Base-by-base conservation (phyloP, 2,113 vertebrate genomes). In the Climacteris rufus region DNA sequence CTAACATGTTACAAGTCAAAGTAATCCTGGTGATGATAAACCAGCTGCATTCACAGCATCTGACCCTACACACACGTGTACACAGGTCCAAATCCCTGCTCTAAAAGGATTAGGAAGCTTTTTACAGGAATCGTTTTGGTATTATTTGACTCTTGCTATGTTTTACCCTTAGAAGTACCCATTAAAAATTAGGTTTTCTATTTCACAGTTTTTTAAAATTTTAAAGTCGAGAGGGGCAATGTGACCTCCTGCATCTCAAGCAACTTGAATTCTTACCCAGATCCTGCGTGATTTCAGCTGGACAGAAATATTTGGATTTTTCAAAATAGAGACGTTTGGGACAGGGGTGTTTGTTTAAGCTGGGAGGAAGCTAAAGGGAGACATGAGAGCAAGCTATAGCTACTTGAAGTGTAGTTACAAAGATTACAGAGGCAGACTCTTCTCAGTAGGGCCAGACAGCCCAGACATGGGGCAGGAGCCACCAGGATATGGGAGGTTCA, bases 111-210 rank as follows among this genome's bases (percentile, higher is more conserved):
- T 50, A 66, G 20, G 64, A 50, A 7, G 6, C 0, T 30, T 87
- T 71, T 59, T 72, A 9, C 35, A 57, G 13, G 6, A 2, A 54
- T 25, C 24, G 49, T 47, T 77, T 74, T 25, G 33, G 20, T 42
- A 37, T 40, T 70, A 66, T 39, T 35, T 79, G 39, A 20, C 13
- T 44, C 50, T 33, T 65, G 25, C 31, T 44, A 5, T 74, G 11
- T 12, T 86, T 77, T 49, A 70, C 11, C 24, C 11, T 77, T 54
- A 56, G 30, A 81, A 90, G 35, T 19, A 39, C 7, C 20, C 3
- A 45, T 9, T 9, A 9, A 35, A 83, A 28, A 23, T 23, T 4
- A 4, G 1, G 6, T 1, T 1, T 19, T 37, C 81, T 42, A 19
- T 68, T 81, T 31, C 7, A 64, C 7, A 18, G 1, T 13, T 83